Evolutionary conservation across 2,797 vertebrate species (phyloP), one percentile per base, ranked within the genome.

Genomic region (Bradypus variegatus): DNA sequence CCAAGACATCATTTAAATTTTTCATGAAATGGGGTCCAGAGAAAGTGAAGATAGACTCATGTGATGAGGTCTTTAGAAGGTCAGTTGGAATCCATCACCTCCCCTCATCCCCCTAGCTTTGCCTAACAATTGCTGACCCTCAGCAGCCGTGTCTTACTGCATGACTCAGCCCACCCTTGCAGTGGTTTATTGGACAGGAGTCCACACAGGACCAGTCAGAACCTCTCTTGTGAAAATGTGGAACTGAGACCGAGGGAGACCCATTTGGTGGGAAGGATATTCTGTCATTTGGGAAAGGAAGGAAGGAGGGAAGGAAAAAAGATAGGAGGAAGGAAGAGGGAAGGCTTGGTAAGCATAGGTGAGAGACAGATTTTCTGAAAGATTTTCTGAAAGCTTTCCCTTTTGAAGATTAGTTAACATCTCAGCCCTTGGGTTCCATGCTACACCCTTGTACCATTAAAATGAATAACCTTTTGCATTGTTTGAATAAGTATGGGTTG

Each of bases 171-270:
- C 58, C 16, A 62, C 2, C 0, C 3, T 65, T 55, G 3, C 10
- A 65, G 53, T 9, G 4, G 6, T 45, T 81, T 81, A 80, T 50
- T 58, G 41, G 38, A 58, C 29, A 27, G 5, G 9, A 62, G 31
- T 70, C 12, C 16, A 41, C 55, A 62, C 10, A 62, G 29, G 5
- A 82, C 48, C 64, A 87, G 16, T 73, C 29, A 33, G 31, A 72
- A 83, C 86, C 29, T 64, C 8, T 82, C 11, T 89, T 82, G 41
- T 90, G 69, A 83, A 27, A 73, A 70, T 78, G n/a, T 76, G n/a
- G 9, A 79, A 72, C 16, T 77, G 31, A 94, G 33, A 69, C 13
- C 10, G 27, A 36, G 11, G 41, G 27, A 86, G 10, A 85, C 3
- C 58, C 25, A 62, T 11, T 45, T n/a, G 8, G 8, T 11, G 3